Base-by-base conservation (phyloP, 2,113 vertebrate species). In the Prunella fulvescens region DNA sequence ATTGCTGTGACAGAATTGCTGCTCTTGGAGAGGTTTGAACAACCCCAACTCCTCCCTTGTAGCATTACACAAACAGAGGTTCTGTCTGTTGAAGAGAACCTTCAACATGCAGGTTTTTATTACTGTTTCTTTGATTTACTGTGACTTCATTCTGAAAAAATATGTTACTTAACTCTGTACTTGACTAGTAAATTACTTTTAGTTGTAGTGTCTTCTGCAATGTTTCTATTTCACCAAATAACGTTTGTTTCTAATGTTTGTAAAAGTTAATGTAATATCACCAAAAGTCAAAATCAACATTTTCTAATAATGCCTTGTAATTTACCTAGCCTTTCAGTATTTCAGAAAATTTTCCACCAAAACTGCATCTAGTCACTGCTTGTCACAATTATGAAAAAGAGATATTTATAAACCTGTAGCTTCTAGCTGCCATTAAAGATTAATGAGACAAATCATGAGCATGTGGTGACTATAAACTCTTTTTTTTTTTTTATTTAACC, bases 271-370 rank as follows among this genome's bases (percentile, higher is more conserved):
- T 54, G 60, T 71, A 64, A 17, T 81, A 60, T 50, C 91, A 97
- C 76, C 65, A 65, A 53, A 88, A 93, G 72, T 86, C 51, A 40
- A 73, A 65, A 58, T 44, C 56, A 18, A 48, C 12, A 3, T 96
- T 96, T 97, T 92, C 70, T 97, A 96, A 93, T 88, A 96, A 93
- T 96, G 97, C 96, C 96, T 97, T 97, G 95, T 96, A 69, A 89
- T 81, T 90, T 95, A 94, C 86, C 78, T 91, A 94, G 97, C 97
- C 97, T 97, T 97, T 97, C 89, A 58, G 77, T 47, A 84, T 92
- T 81, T 86, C 93, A 65, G 87, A 79, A 11, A 47, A 20, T 86
- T 94, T 96, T 95, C 93, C 96, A 97, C 95, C 57, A 79, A 95
- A 94, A 88, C 60, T 1, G 6, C 88, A 77, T 69, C 76, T 89